Evolutionary conservation across 2,888 invertebrate genomes (phyloP), one percentile per base, ranked within the genome.

Genomic region (Rotaria magnacalcarata): DNA sequence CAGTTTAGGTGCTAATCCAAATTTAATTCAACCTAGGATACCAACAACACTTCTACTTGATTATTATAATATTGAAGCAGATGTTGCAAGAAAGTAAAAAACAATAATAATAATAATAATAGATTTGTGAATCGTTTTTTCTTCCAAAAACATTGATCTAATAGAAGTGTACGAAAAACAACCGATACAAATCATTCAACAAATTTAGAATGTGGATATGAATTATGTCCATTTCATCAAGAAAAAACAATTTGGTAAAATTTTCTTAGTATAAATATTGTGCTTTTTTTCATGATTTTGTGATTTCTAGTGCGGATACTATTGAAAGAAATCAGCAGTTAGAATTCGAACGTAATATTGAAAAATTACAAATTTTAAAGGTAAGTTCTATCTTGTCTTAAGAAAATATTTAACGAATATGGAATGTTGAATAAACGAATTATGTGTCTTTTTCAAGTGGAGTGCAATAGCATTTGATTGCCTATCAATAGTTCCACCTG

Each of bases 31-130:
- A 92, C 98, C 98, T 0, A 94, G 96, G 87, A 98, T 97, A 89
- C 97, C 98, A 0, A 96, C 96, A 0, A 98, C 99, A 92, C 93
- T 99, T 88, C 97, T 99, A 75, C 97, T 99, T 87, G 99, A 99
- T 92, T 98, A 99, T 90, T 98, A 99, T 90, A 97, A 97, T 0
- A 95, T 99, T 84, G 97, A 98, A 92, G 98, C 97, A 52, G 98
- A 99, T 92, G 96, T 95, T 90, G 93, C 94, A 7, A 93, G 92
- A 88, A 91, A 92, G 92, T 93, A 88, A 88, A 89, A 60, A 24
- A n/a, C 34, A 75, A 74, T 41, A 50, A 47, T 87, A 88, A 86
- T 87, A 88, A 86, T 80, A 21, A 50, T 11, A 84, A 19, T 84
- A 34, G 7, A 52, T 21, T 34, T 50, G 6, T 50, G n/a, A 24